Conservation (phyloP, 2,797 vertebrate genomes). For the Enteromius thamalakanensis region DNA sequence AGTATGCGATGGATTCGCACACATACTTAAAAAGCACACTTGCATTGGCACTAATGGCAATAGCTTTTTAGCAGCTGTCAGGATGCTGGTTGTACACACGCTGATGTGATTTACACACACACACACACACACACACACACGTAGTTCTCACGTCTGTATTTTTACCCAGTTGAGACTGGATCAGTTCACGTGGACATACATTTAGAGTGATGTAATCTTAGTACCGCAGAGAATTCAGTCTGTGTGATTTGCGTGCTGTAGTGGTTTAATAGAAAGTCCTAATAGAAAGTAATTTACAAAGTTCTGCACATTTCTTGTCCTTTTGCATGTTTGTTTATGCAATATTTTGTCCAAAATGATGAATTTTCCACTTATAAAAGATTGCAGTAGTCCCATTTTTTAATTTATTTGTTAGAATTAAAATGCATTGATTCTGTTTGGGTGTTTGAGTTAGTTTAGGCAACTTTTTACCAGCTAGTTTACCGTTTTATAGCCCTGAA, state of each 20-base stretch:
- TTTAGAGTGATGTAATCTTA: constrained; percentile 74
- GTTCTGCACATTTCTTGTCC: not conserved
- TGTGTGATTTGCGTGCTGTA: not conserved
- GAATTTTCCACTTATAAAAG: not conserved
- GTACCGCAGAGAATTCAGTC: constrained; percentile 69
- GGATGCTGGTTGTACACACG: not conserved
- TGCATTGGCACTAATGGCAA: not conserved
- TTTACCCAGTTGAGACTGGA: constrained; percentile 46
- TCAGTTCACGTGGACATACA: constrained; percentile 69
- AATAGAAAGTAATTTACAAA: not conserved
- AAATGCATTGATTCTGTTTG: not conserved
- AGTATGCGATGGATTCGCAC: constrained; percentile 7
- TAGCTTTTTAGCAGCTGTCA: constrained; percentile 5
- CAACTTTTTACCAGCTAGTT: not conserved
- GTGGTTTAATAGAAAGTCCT: not conserved
- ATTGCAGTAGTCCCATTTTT: too few relatives aligned
- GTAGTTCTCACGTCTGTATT: constrained; percentile 48
- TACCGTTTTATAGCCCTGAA: not conserved
- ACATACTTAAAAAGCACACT: not conserved
- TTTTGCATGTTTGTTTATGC: not conserved
- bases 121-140: not conserved
- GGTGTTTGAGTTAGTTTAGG: not conserved
- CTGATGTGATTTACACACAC: constrained; percentile 4
- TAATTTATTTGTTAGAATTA: not conserved
- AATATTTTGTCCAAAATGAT: not conserved